A percentile compares a stretch with the other conserved stretches of the same genome.
phyloP scores from a whole-genome alignment of 2,888 invertebrate genomes.

The Melieria crassipennis region DNA sequence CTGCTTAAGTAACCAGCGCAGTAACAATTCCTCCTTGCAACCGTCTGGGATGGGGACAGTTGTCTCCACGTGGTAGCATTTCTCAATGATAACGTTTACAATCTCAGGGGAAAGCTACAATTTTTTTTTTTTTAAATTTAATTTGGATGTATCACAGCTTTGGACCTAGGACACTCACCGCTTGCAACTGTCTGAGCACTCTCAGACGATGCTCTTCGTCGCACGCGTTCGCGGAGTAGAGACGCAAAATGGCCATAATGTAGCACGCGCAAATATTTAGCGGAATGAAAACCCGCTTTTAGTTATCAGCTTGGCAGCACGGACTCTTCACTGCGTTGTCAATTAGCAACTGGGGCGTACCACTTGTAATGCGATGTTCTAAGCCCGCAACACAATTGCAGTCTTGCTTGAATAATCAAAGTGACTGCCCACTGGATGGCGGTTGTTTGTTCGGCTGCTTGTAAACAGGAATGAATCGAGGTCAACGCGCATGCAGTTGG shows the following conservation, averaged over 20 bases:
- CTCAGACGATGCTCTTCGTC: conserved; percentile 70
- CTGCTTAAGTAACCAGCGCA: conserved; percentile 83
- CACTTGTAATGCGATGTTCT: background rate
- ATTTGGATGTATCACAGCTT: background rate
- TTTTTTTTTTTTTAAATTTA: background rate
- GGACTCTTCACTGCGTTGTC: no score
- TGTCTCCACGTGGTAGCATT: conserved; percentile 82
- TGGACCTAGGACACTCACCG: conserved; percentile 49
- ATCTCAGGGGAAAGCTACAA: conserved; percentile 38
- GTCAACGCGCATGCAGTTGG: no score
- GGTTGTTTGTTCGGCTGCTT: no score
- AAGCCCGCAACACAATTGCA: background rate
- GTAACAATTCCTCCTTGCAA: conserved; percentile 71
- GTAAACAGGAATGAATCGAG: no score
- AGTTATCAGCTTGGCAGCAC: no score
- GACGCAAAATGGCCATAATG: conserved; percentile 54
- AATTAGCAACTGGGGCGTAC: no score
- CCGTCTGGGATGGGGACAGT: conserved; percentile 64
- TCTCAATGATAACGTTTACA: conserved; percentile 67
- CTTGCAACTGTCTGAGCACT: conserved; percentile 69
- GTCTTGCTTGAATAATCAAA: no score
- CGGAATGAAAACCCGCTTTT: no score
- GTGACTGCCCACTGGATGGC: no score
- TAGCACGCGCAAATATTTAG: no score
- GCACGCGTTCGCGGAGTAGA: conserved; percentile 50